Base-by-base conservation (phyloP, 2,888 invertebrate species). In the Parnassius apollo region DNA sequence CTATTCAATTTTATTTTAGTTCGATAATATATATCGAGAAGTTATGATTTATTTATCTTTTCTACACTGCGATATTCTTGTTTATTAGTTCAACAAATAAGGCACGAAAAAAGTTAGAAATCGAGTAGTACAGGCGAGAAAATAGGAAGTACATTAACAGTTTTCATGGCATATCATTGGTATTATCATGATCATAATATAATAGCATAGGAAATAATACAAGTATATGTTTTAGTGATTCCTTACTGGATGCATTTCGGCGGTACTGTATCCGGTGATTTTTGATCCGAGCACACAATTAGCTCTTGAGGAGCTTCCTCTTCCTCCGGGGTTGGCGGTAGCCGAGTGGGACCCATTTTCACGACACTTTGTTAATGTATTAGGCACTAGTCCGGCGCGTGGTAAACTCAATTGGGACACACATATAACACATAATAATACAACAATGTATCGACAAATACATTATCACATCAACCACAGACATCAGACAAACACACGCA, bases 281-380 rank as follows among this genome's bases (percentile, higher is more conserved):
- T 86, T 45, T 75, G 71, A 48, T 82, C 84, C 42, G 75, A 65
- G 52, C 71, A 73, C 45, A 66, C 62, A 59, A 77, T 62, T 53
- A 80, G 68, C 11, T 83, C 81, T 56, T 74, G 80, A 52, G 81
- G 79, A 65, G 77, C 75, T 64, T 86, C 88, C 70, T 90, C 88
- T 65, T 89, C 89, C 72, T 89, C 90, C 8, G 88, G 88, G 54
- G 90, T 88, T 63, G 83, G 78, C 57, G 89, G 86, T 65, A 90
- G 74, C 76, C 90, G 85, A 72, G 86, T 88, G 69, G 81, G 90
- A 69, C 91, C 91, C 91, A 91, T 91, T 66, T 91, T 66, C 69
- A 71, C 67, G 68, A 65, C 76, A 79, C 76, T 70, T 68, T 72
- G 77, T 75, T 70, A 60, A 73, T 70, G 61, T 66, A 72, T 83